These are phyloP conservation scores for Andinoacara biseriatus DNA, from an alignment of 2,113 vertebrate species.

Conservation along the genomic window DNA sequence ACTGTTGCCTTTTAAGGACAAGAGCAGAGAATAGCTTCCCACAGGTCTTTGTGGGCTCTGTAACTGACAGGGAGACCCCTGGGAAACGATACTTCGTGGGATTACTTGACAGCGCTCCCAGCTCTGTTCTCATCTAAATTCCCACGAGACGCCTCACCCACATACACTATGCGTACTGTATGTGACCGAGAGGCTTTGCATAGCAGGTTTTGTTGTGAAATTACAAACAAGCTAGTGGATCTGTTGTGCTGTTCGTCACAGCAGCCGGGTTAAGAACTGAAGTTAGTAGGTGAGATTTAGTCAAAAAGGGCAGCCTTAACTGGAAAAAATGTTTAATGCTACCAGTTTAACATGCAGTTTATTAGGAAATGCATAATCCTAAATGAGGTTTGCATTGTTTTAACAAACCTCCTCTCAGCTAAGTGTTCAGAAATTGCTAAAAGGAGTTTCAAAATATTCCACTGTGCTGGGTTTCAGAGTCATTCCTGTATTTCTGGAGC, in stretches of 20 bases:
- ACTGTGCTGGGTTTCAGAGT: not conserved
- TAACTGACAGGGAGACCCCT: slow-evolving; percentile 49
- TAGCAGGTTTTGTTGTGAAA: not conserved
- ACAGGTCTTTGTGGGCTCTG: slow-evolving; percentile 34
- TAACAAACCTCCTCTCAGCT: not conserved
- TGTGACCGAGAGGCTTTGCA: not conserved
- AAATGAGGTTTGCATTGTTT: not conserved
- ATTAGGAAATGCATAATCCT: not conserved
- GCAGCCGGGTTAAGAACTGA: not conserved
- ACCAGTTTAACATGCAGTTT: not conserved
- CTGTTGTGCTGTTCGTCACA: not conserved
- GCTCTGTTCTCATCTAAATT: slow-evolving; percentile 7
- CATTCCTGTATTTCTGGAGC: not conserved
- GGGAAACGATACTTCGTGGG: slow-evolving; percentile 49
- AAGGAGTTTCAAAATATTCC: accelerated
- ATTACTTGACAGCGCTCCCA: slow-evolving; percentile 29
- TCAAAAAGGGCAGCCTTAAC: not conserved
- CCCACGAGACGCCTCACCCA: not conserved
- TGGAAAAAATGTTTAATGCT: not conserved
- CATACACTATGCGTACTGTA: not conserved
- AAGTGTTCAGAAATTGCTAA: not conserved
- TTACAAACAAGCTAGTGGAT: not conserved
- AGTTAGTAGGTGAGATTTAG: not conserved
- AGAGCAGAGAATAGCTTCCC: slow-evolving; percentile 39
- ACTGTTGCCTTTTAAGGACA: slow-evolving; percentile 38